A percentile compares a stretch with the other conserved stretches of the same genome.
Conservation (phyloP, 2,797 vertebrate genomes). For the Chromobotia macracanthus region DNA sequence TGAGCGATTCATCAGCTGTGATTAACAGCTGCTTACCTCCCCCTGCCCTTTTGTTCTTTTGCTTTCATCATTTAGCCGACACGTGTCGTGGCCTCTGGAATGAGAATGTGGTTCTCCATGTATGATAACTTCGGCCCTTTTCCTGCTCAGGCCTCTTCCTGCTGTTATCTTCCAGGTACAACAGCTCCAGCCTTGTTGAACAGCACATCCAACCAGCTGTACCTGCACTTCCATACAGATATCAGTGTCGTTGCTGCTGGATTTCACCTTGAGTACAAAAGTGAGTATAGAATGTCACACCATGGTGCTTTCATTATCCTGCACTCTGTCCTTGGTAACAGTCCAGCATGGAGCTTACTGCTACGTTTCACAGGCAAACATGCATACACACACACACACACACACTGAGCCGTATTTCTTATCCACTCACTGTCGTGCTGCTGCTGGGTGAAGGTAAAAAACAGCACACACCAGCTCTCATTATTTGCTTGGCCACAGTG, state of each 20-base stretch:
- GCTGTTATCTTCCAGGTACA: constrained; percentile 79
- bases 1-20: constrained; percentile 16
- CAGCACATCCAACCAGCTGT: constrained; percentile 97
- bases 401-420: constrained; percentile 15
- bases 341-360: constrained; percentile 16
- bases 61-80: constrained; percentile 26
- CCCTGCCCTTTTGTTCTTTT: constrained; percentile 26
- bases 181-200: constrained; percentile 95
- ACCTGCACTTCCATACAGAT: constrained; percentile 95
- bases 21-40: constrained; percentile 47
- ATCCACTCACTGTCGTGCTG: background rate
- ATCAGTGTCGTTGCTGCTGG: constrained; percentile 97
- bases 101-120: background rate
- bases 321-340: constrained; percentile 35
- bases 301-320: constrained; percentile 38
- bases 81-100: background rate
- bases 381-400: background rate
- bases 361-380: constrained; percentile 9
- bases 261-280: constrained; percentile 98
- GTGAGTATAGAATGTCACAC: constrained; percentile 77
- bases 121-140: constrained; percentile 19
- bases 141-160: constrained; percentile 3
- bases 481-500: constrained; percentile 1
- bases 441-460: constrained; percentile 17
- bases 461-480: background rate